Conservation (phyloP, 2,888 invertebrate species). For the Drosophila nr. perissopoda region DNA sequence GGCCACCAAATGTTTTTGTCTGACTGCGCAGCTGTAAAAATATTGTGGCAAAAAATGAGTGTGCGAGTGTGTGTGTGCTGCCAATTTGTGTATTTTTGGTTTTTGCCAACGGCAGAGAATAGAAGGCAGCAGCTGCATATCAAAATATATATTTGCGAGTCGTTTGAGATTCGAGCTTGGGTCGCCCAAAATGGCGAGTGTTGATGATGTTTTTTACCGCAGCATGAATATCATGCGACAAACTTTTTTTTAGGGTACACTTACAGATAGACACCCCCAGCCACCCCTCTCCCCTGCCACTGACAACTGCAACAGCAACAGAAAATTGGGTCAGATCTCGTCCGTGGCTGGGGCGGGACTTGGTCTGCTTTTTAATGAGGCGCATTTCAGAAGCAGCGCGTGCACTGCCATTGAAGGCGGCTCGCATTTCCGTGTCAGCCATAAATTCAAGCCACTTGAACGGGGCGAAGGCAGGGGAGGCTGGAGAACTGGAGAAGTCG, state of each 20-base stretch:
- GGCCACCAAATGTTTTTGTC: slow-evolving; percentile 66
- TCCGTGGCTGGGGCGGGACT: slow-evolving; percentile 28
- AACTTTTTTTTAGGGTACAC: slow-evolving; percentile 47
- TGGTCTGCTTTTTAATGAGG: slow-evolving; percentile 66
- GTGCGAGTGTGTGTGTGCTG: slow-evolving; percentile 54
- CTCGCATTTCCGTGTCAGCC: slow-evolving; percentile 72
- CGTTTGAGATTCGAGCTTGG: slow-evolving; percentile 60
- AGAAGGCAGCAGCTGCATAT: slow-evolving; percentile 58
- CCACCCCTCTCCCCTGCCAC: neutral
- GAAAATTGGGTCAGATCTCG: slow-evolving; percentile 55
- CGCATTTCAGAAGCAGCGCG: slow-evolving; percentile 74
- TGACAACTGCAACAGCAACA: slow-evolving; percentile 18
- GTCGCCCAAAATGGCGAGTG: slow-evolving; percentile 45
- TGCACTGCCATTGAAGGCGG: slow-evolving; percentile 48
- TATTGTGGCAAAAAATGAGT: slow-evolving; percentile 66
- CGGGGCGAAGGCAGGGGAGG: neutral
- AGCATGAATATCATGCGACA: slow-evolving; percentile 58
- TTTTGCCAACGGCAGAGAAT: slow-evolving; percentile 36
- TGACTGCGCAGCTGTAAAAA: slow-evolving; percentile 64
- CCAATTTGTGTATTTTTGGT: slow-evolving; percentile 59
- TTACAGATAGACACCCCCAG: neutral
- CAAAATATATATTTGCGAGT: slow-evolving; percentile 68
- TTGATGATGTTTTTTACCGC: slow-evolving; percentile 64
- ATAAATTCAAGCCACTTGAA: slow-evolving; percentile 67
- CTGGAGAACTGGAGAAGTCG: slow-evolving; percentile 28